phyloP scores from a whole-genome alignment of 2,888 invertebrate species.

The Sicus ferrugineus region DNA sequence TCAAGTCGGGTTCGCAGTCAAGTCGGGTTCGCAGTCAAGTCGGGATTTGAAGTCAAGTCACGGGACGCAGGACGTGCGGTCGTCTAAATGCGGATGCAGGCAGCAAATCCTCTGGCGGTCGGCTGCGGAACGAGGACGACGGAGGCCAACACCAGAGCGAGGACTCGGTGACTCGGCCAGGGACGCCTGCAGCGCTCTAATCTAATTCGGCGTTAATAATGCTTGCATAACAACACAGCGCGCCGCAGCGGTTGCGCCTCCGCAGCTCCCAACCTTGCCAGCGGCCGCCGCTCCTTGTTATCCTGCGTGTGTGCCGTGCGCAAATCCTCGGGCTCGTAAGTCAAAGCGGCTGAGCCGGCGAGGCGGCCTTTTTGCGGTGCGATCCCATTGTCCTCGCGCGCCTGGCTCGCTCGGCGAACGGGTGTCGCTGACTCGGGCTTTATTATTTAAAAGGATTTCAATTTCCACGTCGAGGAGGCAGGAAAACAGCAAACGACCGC shows the following conservation, averaged over 20 bases:
- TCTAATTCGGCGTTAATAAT: conserved; percentile 62
- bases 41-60: conserved; percentile 33
- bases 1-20: background rate
- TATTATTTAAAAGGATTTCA: conserved; percentile 29
- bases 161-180: background rate
- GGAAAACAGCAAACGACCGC: background rate
- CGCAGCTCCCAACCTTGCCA: background rate
- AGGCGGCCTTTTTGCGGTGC: conserved; percentile 3
- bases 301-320: background rate
- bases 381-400: background rate
- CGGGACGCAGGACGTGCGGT: conserved; percentile 25
- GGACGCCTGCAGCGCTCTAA: conserved; percentile 49
- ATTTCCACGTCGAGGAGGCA: conserved; percentile 14
- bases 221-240: conserved; percentile 43
- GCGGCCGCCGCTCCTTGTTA: conserved; percentile 1
- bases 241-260: conserved; percentile 24
- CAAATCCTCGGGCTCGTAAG: no score
- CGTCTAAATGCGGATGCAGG: conserved; percentile 13
- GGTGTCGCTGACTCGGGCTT: conserved; percentile 39
- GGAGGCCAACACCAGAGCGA: background rate
- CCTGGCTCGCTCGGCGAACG: background rate
- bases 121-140: no score
- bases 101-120: background rate
- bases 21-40: conserved; percentile 13
- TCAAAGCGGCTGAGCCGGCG: background rate